Base-by-base conservation (phyloP, 2,888 invertebrate genomes). In the Lepetodrilus schrolli region DNA sequence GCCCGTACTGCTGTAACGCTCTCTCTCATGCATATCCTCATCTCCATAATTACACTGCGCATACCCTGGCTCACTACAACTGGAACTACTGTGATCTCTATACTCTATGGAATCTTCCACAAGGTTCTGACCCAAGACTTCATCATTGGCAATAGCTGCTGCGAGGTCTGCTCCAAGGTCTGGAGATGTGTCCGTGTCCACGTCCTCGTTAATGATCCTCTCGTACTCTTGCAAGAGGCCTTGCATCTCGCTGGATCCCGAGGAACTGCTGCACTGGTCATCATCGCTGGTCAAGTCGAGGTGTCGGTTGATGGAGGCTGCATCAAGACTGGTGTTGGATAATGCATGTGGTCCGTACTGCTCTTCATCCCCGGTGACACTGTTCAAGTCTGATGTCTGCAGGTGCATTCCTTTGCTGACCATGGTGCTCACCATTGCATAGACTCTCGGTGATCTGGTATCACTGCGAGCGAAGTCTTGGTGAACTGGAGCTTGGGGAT, bases 221-320 rank as follows among this genome's bases (percentile, higher is more conserved):
- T 58, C 26, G 17, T 58, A 58, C n/a, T 58, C 58, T 26, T 58
- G 30, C 58, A 58, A 30, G 30, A 58, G 30, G n/a, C 58, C 58
- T 10, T 58, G 58, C 58, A 58, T 58, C 5, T 58, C 58, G n/a
- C 43, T 43, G 4, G 43, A 43, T 7, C 34, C 58, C 17, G 23
- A 26, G 4, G 58, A 58, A 30, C 17, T 58, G 34, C 34, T 34
- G 34, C 30, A 17, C 10, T 30, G 58, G 30, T 58, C 17, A 30
- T 58, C 58, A 13, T 58, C 58, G 34, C 30, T 58, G 30, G 58
- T 58, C 58, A 26, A 58, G 58, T 58, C 58, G 30, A 58, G 30
- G 30, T 58, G 58, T 13, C 58, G 58, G 34, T 34, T 30, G 17
- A 30, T 17, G 17, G 58, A 58, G 3, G 58, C 58, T 30, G 58